Conservation (phyloP, 1,140 invertebrate species). For the Cryptotermes secundus region DNA sequence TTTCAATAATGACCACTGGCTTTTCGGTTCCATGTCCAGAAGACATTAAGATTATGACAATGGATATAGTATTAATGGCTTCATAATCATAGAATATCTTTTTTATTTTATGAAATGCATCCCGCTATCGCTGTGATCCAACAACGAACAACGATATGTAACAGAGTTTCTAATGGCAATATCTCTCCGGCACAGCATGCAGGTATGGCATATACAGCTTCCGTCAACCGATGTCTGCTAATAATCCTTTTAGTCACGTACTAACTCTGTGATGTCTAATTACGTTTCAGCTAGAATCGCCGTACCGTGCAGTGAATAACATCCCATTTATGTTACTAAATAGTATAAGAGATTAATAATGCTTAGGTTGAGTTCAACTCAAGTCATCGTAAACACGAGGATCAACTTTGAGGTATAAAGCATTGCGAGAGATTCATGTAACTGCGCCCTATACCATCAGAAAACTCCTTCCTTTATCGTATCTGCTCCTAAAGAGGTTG, state of each 20-base stretch:
- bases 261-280: constrained; percentile 13
- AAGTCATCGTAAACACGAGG: not conserved
- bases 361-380: not conserved
- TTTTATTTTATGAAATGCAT: too few species aligned
- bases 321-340: constrained; percentile 18
- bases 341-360: not conserved
- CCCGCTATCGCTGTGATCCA: not conserved
- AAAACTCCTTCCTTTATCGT: not conserved
- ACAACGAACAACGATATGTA: not conserved
- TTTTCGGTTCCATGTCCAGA: too few species aligned
- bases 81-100: too few species aligned
- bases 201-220: not conserved
- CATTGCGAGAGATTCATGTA: not conserved
- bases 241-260: constrained; percentile 3
- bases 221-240: not conserved
- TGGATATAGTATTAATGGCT: too few species aligned
- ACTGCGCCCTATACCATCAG: not conserved
- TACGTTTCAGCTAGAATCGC: not conserved
- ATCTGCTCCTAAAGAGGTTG: not conserved
- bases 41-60: too few species aligned
- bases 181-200: not conserved
- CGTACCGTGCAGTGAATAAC: not conserved
- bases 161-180: not conserved
- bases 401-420: not conserved
- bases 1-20: too few species aligned